phyloP scores from a whole-genome alignment of 2,888 invertebrate genomes.

The Melieria picta region DNA sequence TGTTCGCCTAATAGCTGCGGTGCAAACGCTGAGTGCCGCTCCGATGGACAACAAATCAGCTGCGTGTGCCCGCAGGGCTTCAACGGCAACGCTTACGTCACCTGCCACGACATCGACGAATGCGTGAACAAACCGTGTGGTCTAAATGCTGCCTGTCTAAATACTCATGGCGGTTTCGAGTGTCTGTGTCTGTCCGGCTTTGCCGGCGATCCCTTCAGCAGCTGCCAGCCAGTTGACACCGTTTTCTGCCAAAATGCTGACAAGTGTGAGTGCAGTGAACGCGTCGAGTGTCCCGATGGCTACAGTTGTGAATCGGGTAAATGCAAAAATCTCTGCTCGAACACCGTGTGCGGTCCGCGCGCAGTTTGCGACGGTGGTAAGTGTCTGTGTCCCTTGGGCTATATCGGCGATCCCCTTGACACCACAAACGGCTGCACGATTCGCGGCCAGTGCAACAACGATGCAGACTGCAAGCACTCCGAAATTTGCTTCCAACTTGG shows the following conservation, averaged over 20 bases:
- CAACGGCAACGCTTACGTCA: constrained; percentile 86
- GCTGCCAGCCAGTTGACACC: constrained; percentile 78
- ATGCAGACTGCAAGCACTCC: constrained; percentile 82
- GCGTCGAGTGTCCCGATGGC: constrained; percentile 80
- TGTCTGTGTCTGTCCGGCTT: constrained; percentile 87
- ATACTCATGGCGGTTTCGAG: constrained; percentile 87
- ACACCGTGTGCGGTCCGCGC: constrained; percentile 81
- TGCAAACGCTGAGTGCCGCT: constrained; percentile 80
- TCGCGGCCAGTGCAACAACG: constrained; percentile 81
- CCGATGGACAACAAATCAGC: constrained; percentile 78
- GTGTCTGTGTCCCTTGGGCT: constrained; percentile 83
- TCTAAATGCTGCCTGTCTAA: constrained; percentile 87
- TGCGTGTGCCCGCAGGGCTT: constrained; percentile 86
- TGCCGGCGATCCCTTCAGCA: constrained; percentile 87
- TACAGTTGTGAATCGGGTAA: constrained; percentile 78
- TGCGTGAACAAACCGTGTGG: constrained; percentile 83
- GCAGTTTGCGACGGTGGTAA: constrained; percentile 82
- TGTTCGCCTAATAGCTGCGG: constrained; percentile 82
- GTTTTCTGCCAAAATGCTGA: constrained; percentile 76
- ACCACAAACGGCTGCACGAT: constrained; percentile 76
- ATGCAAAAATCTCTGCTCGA: constrained; percentile 82
- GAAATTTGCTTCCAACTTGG: constrained; percentile 90
- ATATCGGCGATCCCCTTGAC: constrained; percentile 80
- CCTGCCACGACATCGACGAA: constrained; percentile 86
- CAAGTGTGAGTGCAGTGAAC: constrained; percentile 76